Evolutionary conservation across 1,140 invertebrate species (phyloP), one percentile per base, ranked within the genome.

Genomic region (Pseudobourletiella spinata): DNA sequence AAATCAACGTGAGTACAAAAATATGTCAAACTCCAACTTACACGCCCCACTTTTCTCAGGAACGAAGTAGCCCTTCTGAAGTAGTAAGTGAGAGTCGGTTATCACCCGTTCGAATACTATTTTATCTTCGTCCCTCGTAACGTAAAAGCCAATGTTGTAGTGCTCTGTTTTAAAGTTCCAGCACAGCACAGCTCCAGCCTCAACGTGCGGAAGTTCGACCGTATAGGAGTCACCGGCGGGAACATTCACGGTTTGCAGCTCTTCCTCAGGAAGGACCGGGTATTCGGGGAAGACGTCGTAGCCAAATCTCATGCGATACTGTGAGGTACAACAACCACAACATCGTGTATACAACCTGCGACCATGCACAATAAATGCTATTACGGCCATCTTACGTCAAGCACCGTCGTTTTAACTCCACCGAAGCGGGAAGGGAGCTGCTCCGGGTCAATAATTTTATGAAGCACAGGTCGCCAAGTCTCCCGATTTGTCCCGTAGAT

Each of bases 401-500:
- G 11, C 11, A n/a, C 11, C 11, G n/a, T 39, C 11, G 11, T 39
- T 11, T 11, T n/a, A 11, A 11, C 35, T 11, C 35, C 35, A 39
- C 35, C 35, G n/a, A 39, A 39, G 11, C 11, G 11, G n/a, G 11
- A 11, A 39, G 35, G 35, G n/a, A 39, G n/a, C 11, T 39, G 11
- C 11, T 39, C n/a, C n/a, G 35, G 35, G n/a, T 39, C 35, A 11
- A 39, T 39, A 39, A 39, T 39, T n/a, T 39, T 39, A n/a, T 11
- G n/a, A 39, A 39, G 11, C n/a, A 11, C n/a, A n/a, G 35, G n/a
- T 39, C 35, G 11, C 35, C 35, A 39, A 39, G n/a, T 11, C 35
- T 39, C n/a, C n/a, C 11, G n/a, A n/a, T 39, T 11, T n/a, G 35
- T 39, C 35, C 35, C 35, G n/a, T 11, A 84, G 51, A 96, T 91